Conservation (phyloP, 2,888 invertebrate species). For the Eudasyphora cyanicolor region DNA sequence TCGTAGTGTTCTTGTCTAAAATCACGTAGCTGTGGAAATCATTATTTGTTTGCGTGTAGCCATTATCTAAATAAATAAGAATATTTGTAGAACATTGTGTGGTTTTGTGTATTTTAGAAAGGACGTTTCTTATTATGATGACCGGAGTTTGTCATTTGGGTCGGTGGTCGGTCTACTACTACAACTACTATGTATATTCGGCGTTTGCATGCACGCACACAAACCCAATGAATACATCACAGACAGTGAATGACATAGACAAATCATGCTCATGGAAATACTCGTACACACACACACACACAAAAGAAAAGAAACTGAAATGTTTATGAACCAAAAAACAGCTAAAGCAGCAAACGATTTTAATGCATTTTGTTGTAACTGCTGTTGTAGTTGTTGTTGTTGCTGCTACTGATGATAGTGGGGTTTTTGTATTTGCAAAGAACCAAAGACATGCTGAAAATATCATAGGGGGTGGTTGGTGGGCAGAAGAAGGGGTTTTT, state of each 20-base stretch:
- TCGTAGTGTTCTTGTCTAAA: too few relatives aligned
- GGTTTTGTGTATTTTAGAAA: slow-evolving; percentile 19
- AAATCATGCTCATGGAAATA: slow-evolving; percentile 60
- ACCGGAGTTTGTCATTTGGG: slow-evolving; percentile 61
- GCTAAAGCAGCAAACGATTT: slow-evolving; percentile 63
- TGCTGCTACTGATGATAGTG: slow-evolving; percentile 58
- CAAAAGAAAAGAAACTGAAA: slow-evolving; percentile 24
- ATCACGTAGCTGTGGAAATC: too few relatives aligned
- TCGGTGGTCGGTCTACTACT: slow-evolving; percentile 49
- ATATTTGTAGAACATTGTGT: too few relatives aligned
- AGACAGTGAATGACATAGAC: slow-evolving; percentile 63
- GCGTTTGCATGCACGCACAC: too few relatives aligned
- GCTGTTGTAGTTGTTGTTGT: slow-evolving; percentile 61
- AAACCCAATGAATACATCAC: slow-evolving; percentile 67
- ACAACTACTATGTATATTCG: too few relatives aligned
- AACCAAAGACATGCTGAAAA: slow-evolving; percentile 38
- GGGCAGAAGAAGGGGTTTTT: neutral
- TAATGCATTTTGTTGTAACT: slow-evolving; percentile 64
- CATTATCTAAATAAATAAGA: too few relatives aligned
- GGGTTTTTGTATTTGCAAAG: too few relatives aligned
- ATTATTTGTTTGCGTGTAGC: too few relatives aligned
- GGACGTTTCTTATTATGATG: slow-evolving; percentile 57
- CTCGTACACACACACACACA: slow-evolving; percentile 26
- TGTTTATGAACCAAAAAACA: slow-evolving; percentile 9
- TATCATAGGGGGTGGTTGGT: neutral